phyloP scores from a whole-genome alignment of 2,113 vertebrate genomes.

The Trogon surrucura region DNA sequence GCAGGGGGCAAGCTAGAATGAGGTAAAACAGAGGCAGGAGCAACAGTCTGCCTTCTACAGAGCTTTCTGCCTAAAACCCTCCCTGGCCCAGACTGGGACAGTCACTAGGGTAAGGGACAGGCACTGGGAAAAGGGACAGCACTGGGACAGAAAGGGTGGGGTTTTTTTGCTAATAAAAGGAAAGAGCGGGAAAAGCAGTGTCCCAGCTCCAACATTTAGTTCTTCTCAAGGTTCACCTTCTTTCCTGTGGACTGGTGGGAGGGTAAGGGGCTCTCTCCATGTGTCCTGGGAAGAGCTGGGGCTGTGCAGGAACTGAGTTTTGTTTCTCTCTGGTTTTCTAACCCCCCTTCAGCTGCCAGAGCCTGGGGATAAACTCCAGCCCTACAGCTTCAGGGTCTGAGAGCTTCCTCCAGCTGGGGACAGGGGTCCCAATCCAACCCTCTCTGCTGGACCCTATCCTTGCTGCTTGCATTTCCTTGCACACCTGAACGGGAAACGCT shows the following conservation, averaged over 20 bases:
- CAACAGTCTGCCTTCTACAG: background rate
- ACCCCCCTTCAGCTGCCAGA: background rate
- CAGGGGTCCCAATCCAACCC: background rate
- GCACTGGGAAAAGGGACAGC: background rate
- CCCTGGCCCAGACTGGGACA: background rate
- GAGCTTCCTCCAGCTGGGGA: background rate
- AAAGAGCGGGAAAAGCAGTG: background rate
- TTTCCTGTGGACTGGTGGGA: background rate
- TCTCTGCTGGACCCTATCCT: background rate
- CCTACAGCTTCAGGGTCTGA: background rate
- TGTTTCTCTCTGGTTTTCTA: background rate
- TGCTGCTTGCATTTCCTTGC: fast-evolving
- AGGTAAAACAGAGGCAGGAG: background rate
- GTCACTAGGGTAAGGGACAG: background rate
- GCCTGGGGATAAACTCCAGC: background rate
- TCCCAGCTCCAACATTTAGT: background rate
- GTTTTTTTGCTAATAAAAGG: background rate
- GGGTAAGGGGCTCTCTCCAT: background rate
- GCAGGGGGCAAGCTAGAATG: background rate
- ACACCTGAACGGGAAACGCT: background rate
- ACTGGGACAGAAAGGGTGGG: background rate
- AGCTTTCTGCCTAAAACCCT: background rate
- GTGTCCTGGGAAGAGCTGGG: fast-evolving
- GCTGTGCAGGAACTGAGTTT: background rate
- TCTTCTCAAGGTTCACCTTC: background rate